These are phyloP conservation scores for Maniola hyperantus DNA, from an alignment of 2,888 invertebrate genomes.

Conservation along the genomic window DNA sequence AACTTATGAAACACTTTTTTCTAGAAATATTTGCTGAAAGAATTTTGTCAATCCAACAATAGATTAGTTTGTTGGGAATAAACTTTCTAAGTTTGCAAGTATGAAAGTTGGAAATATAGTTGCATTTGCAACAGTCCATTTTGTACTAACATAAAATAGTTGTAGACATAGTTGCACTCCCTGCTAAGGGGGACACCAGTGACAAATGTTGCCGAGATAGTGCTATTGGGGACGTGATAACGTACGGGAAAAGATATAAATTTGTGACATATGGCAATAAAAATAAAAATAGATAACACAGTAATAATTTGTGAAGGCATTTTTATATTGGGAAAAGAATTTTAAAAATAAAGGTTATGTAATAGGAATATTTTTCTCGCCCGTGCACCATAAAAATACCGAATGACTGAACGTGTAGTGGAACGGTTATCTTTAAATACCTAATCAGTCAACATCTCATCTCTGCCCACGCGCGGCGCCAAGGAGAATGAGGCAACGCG, in stretches of 20 bases:
- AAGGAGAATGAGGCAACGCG: slow-evolving; percentile 48
- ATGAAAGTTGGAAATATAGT: slow-evolving; percentile 61
- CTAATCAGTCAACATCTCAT: slow-evolving; percentile 77
- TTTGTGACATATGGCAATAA: slow-evolving; percentile 38
- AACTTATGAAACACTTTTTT: neutral
- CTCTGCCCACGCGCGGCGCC: slow-evolving; percentile 71
- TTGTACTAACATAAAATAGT: slow-evolving; percentile 55
- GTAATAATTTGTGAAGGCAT: slow-evolving; percentile 33
- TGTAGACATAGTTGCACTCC: slow-evolving; percentile 69
- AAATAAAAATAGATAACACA: slow-evolving; percentile 35
- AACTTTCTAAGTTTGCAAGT: slow-evolving; percentile 64
- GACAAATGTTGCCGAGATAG: slow-evolving; percentile 60
- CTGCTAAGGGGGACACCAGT: slow-evolving; percentile 47
- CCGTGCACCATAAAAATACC: slow-evolving; percentile 50
- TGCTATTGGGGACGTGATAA: slow-evolving; percentile 37
- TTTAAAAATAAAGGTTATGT: slow-evolving; percentile 34
- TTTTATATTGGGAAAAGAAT: slow-evolving; percentile 33
- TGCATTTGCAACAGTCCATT: slow-evolving; percentile 61
- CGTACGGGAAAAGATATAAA: slow-evolving; percentile 37
- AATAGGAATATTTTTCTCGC: slow-evolving; percentile 34
- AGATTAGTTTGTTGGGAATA: slow-evolving; percentile 48
- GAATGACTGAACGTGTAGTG: slow-evolving; percentile 50
- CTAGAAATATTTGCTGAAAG: neutral
- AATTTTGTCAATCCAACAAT: neutral
- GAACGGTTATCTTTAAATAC: slow-evolving; percentile 75